Conservation (phyloP, 2,888 invertebrate genomes). For the Phengaris alcon region DNA sequence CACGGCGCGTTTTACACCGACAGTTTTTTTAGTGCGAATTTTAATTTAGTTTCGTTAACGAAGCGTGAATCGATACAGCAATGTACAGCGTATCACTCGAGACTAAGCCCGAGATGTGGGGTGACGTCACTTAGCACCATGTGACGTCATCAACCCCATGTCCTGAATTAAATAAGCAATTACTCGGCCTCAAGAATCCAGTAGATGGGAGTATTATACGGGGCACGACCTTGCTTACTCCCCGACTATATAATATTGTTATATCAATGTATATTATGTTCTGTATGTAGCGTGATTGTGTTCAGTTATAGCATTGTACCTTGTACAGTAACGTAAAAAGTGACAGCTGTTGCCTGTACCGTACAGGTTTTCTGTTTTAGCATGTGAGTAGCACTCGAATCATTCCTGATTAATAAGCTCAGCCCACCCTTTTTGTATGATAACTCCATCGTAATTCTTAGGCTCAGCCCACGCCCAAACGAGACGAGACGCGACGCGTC, state of each 20-base stretch:
- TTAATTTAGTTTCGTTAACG: neutral
- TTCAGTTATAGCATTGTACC: neutral
- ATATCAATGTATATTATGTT: neutral
- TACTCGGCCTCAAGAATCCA: conserved; percentile 21
- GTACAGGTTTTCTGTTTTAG: too few relatives aligned
- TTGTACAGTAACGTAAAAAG: neutral
- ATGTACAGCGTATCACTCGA: conserved; percentile 56
- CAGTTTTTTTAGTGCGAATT: conserved; percentile 23
- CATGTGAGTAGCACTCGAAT: too few relatives aligned
- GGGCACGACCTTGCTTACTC: neutral
- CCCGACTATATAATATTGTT: neutral
- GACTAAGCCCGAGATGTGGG: conserved; percentile 56
- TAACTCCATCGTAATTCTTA: too few relatives aligned
- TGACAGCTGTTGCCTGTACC: too few relatives aligned
- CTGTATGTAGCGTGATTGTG: neutral
- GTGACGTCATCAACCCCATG: conserved; percentile 65
- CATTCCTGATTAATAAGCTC: too few relatives aligned
- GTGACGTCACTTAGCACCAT: conserved; percentile 65
- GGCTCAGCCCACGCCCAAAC: too few relatives aligned
- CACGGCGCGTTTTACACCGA: neutral
- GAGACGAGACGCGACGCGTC: too few relatives aligned
- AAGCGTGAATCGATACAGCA: conserved; percentile 37
- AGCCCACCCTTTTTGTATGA: too few relatives aligned
- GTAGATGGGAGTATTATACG: conserved; percentile 11
- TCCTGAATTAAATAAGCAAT: conserved; percentile 43